Conservation (phyloP, 1,140 invertebrate genomes). For the Arion vulgaris region DNA sequence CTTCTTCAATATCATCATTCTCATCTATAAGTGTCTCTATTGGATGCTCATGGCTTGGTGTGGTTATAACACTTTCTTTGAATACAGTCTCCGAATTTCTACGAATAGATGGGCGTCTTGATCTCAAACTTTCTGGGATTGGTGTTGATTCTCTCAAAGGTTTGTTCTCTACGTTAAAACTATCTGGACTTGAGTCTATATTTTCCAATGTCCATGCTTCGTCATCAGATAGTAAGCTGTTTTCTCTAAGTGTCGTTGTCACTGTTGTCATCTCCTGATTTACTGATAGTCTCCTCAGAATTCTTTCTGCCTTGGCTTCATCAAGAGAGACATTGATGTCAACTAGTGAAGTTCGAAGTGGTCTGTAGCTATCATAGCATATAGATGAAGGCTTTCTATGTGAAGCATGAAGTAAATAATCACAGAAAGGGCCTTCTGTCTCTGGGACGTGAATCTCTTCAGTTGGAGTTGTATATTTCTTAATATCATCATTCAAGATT, state of each 20-base stretch:
- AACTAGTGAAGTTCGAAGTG: slow-evolving; percentile 7
- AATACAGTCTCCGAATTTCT: slow-evolving; percentile 32
- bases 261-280: slow-evolving; percentile 26
- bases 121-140: background rate
- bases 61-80: slow-evolving; percentile 12
- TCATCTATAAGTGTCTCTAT: background rate
- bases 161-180: background rate
- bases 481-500: background rate
- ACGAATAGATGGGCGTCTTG: slow-evolving; percentile 17
- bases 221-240: slow-evolving; percentile 17
- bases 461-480: background rate
- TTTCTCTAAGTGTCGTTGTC: slow-evolving; percentile 23
- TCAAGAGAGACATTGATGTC: slow-evolving; percentile 30
- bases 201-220: background rate
- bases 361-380: background rate
- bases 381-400: background rate
- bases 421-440: background rate
- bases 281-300: slow-evolving; percentile 3
- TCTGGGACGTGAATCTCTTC: background rate
- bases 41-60: background rate
- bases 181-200: background rate
- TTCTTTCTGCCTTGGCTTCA: slow-evolving; percentile 29
- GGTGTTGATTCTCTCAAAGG: slow-evolving; percentile 17
- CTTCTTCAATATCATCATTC: slow-evolving; percentile 3
- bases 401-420: background rate